Evolutionary conservation across 1,140 invertebrate genomes (phyloP), one percentile per base, ranked within the genome.

Genomic region (Drosophila setifemur): DNA sequence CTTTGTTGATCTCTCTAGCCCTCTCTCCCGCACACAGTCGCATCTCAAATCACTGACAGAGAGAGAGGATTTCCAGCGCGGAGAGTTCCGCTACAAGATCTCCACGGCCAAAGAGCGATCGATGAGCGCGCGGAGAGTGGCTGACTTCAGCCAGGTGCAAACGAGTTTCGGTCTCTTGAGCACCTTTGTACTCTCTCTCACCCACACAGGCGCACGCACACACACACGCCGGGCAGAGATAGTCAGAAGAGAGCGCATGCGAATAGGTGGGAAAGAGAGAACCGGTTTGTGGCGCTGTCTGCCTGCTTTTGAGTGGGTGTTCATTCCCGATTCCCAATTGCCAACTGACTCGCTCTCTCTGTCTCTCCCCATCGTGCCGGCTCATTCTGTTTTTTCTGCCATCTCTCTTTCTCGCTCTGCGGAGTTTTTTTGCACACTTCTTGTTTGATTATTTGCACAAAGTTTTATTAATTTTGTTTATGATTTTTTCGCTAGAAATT

Each of bases 231-330:
- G n/a, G n/a, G n/a, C 28, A 14, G 35, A 25, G 18, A 43, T 29
- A 29, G 37, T 7, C n/a, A n/a, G n/a, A n/a, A n/a, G 33, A 28
- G 69, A 42, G 37, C 28, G 19, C n/a, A n/a, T 8, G 33, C 33
- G 8, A 16, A 3, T 18, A 7, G 14, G 40, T n/a, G 50, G 7
- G 23, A 67, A 33, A 52, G 60, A 63, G 66, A 47, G 54, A 85
- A 87, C 79, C 81, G 81, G 79, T 85, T 55, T 54, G 16, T 79
- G 71, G 70, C 70, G 64, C 68, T 72, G 29, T 58, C 28, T 31
- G 43, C 26, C 69, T 64, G 61, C 31, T 58, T 64, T 85, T 85
- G 81, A 83, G 79, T 83, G 79, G 79, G 79, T 79, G 79, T 83
- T 83, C 52, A 55, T 42, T 26, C 26, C 25, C 50, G n/a, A n/a